Evolutionary conservation across 1,140 invertebrate species (phyloP).

Genomic region (Sycophaga agraensis): DNA sequence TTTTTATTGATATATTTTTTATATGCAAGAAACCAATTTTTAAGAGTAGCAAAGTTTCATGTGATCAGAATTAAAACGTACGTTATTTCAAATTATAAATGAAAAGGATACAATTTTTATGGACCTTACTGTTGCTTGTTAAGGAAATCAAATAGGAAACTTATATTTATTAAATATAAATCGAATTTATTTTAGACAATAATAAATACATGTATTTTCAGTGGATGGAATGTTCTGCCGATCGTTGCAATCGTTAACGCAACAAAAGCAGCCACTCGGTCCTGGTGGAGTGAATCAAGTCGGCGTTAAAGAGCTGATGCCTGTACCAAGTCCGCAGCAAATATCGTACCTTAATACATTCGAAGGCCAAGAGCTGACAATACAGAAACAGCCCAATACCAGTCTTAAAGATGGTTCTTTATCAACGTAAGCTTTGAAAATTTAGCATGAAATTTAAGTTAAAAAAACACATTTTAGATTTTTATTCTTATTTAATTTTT

Average conservation of each 20-base stretch:
- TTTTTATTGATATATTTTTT: too few relatives aligned
- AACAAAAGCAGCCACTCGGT: conserved; percentile 68
- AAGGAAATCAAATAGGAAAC: too few relatives aligned
- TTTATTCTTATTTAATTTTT: conserved; percentile 22
- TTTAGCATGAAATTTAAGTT: too few relatives aligned
- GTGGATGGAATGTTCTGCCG: conserved; percentile 79
- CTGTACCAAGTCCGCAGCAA: conserved; percentile 93
- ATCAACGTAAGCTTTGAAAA: conserved; percentile 62
- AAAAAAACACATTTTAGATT: too few relatives aligned
- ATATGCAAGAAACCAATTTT: too few relatives aligned
- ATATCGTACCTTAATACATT: conserved; percentile 94
- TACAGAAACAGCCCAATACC: conserved; percentile 94
- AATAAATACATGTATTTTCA: conserved; percentile 37
- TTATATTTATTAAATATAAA: too few relatives aligned
- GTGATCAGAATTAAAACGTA: too few relatives aligned
- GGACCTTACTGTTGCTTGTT: too few relatives aligned
- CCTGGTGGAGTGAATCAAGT: conserved; percentile 44
- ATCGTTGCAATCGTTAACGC: conserved; percentile 75
- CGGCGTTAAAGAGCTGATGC: conserved; percentile 83
- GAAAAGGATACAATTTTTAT: too few relatives aligned
- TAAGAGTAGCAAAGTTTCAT: too few relatives aligned
- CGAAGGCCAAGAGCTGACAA: conserved; percentile 94
- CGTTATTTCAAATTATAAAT: too few relatives aligned
- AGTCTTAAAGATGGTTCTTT: conserved; percentile 74
- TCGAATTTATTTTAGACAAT: background rate